Percentiles rank a stretch among this genome's conserved stretches.
Conservation (phyloP, 2,113 vertebrate genomes). For the Talpa occidentalis region DNA sequence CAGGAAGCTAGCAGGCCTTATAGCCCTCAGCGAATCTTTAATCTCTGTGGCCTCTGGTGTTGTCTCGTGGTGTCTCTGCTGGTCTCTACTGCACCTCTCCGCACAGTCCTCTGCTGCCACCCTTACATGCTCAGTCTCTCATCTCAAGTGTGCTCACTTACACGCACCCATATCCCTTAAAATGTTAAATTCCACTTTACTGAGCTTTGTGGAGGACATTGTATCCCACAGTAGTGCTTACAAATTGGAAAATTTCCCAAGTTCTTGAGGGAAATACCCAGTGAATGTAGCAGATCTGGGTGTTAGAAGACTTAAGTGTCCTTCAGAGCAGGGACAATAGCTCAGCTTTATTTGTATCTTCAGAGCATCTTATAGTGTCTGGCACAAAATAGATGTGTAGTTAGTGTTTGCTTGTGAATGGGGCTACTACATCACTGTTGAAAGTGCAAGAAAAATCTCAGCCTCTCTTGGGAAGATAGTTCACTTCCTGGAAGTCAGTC, state of each 20-base stretch:
- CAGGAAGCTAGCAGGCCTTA: too few relatives aligned
- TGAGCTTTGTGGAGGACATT: rapidly evolving
- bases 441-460: neutral
- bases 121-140: too few relatives aligned
- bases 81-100: too few relatives aligned
- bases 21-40: too few relatives aligned
- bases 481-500: neutral
- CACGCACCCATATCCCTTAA: too few relatives aligned
- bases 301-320: neutral
- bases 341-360: constrained; percentile 22
- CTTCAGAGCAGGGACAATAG: neutral
- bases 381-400: neutral
- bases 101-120: too few relatives aligned
- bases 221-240: neutral
- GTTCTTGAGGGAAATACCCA: neutral
- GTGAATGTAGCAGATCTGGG: neutral
- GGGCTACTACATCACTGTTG: neutral
- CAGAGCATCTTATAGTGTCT: constrained; percentile 12
- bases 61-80: too few relatives aligned
- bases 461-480: neutral
- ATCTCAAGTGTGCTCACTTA: too few relatives aligned
- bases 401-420: neutral
- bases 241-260: neutral
- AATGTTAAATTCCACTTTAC: neutral
- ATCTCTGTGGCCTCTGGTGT: too few relatives aligned